These are phyloP conservation scores for Bostrychus sinensis DNA, from an alignment of 2,113 vertebrate species.

Conservation along the genomic window DNA sequence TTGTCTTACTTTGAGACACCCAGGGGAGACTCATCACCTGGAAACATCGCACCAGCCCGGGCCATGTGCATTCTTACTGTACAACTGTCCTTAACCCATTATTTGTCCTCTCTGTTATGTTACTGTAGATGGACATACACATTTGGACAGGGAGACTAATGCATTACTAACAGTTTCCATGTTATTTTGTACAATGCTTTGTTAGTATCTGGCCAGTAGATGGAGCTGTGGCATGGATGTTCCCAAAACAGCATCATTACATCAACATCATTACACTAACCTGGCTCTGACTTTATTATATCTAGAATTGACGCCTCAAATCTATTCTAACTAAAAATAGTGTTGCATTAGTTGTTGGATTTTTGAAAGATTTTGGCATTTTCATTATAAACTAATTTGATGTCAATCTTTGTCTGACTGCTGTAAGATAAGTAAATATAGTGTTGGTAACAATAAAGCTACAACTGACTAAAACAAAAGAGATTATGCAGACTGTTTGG, in stretches of 20 bases:
- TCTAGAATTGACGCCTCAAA: no score
- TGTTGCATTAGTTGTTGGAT: no score
- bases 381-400: no score
- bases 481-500: conserved; percentile 8
- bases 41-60: neutral
- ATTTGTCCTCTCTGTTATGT: no score
- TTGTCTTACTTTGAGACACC: conserved; percentile 4
- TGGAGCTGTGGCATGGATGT: conserved; percentile 21
- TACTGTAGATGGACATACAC: neutral
- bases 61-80: neutral
- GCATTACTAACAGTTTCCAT: no score
- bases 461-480: neutral
- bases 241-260: no score
- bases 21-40: neutral
- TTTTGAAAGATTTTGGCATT: no score
- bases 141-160: neutral
- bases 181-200: conserved; percentile 20
- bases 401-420: no score
- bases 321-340: no score
- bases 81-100: neutral
- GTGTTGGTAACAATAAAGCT: neutral
- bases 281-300: no score
- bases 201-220: conserved; percentile 47
- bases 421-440: neutral
- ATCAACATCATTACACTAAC: no score